Evolutionary conservation across 2,113 vertebrate genomes (phyloP).

Genomic region (Petrocephalus microphthalmus): DNA sequence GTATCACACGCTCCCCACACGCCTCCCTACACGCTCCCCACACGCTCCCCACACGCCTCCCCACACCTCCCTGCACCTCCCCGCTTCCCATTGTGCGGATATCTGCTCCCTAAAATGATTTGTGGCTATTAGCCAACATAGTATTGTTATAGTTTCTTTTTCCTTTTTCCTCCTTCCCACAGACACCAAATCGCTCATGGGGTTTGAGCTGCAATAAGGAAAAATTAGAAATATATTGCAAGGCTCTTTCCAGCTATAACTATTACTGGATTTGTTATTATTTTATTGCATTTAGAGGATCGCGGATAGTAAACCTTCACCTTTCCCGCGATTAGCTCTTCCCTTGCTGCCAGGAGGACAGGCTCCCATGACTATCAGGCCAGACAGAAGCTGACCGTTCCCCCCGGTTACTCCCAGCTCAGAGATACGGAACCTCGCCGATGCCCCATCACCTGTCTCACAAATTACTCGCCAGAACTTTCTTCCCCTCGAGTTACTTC

Average conservation of each 20-base stretch:
- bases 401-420: background rate
- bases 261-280: slow-evolving; percentile 36
- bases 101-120: slow-evolving; percentile 39
- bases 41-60: background rate
- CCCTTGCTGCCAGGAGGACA: background rate
- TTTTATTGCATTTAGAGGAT: slow-evolving; percentile 30
- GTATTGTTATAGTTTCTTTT: slow-evolving; percentile 41
- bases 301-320: slow-evolving; percentile 7
- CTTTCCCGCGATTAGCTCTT: background rate
- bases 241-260: slow-evolving; percentile 44
- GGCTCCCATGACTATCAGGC: background rate
- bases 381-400: background rate
- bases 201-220: slow-evolving; percentile 48
- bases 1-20: background rate
- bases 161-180: slow-evolving; percentile 36
- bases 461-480: background rate
- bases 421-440: background rate
- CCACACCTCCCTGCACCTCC: background rate
- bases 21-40: background rate
- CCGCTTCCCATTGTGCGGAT: slow-evolving; percentile 22
- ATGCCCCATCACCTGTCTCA: background rate
- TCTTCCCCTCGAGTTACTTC: background rate
- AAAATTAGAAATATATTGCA: slow-evolving; percentile 51
- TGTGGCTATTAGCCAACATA: slow-evolving; percentile 46
- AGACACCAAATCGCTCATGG: slow-evolving; percentile 43